Base-by-base conservation (phyloP, 2,797 vertebrate species). In the Xenopus petersii region DNA sequence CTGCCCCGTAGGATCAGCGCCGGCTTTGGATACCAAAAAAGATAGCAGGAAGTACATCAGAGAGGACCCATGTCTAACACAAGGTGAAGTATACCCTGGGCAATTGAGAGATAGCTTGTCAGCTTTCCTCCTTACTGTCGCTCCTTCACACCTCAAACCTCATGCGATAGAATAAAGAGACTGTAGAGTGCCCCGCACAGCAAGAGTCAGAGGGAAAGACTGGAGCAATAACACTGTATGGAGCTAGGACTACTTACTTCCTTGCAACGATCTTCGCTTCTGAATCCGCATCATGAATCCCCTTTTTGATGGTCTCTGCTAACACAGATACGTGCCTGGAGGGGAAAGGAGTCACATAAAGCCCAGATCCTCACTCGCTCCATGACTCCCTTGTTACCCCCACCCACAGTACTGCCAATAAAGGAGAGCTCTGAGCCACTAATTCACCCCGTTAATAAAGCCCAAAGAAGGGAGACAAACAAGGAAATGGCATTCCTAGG, bases 271-370 rank as follows among this genome's bases (percentile, higher is more conserved):
- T 97, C 70, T 96, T 92, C 73, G 95, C 96, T 88, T 99, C 98
- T 0, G 97, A 98, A 87, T 99, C 98, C 0, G 98, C 96, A 30
- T 99, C 98, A 0, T 99, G 95, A 75, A 99, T 95, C 65, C 98
- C 98, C 75, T 98, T 99, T 90, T 93, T 98, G 92, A 99, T 96
- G 61, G 98, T 99, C 88, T 99, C 98, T 0, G 95, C 94, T 86
- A 99, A 92, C 78, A 99, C 95, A 21, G 96, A 93, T 87, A 96
- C 94, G 30, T 99, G 96, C 77, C 98, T 99, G 88, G 88, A 91
- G 82, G 81, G 84, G 86, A 84, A 90, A 75, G 82, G 83, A 79
- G 86, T 87, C 76, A 89, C 88, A 75, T 84, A 59, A 10, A 64
- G 58, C 2, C 15, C 56, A 67, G 10, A 4, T 60, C 12, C 11